Percentiles rank a stretch among this genome's conserved stretches.
phyloP scores from a whole-genome alignment of 1,140 invertebrate genomes.

The Bacillus rossius region DNA sequence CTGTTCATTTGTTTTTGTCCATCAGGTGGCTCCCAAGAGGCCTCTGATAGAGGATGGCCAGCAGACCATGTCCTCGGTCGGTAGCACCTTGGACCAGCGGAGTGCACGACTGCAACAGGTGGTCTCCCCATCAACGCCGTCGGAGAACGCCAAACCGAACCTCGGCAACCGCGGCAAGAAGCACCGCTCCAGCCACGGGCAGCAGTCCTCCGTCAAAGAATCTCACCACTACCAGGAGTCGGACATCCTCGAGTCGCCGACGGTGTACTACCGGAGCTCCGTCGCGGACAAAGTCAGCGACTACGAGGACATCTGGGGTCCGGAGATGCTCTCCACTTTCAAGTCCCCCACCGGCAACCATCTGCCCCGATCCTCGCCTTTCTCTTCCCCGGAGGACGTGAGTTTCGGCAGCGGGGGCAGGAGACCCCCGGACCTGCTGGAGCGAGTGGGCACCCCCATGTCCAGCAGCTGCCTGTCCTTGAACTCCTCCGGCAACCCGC shows the following conservation, averaged over 20 bases:
- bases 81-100: neutral
- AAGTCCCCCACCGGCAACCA: slow-evolving; percentile 42
- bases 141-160: slow-evolving; percentile 40
- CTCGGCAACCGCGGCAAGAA: slow-evolving; percentile 37
- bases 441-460: slow-evolving; percentile 7
- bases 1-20: no score
- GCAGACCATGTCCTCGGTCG: neutral
- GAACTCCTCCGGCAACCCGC: slow-evolving; percentile 16
- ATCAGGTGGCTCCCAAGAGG: slow-evolving; percentile 7
- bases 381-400: slow-evolving; percentile 23
- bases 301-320: slow-evolving; percentile 92
- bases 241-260: slow-evolving; percentile 76
- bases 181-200: slow-evolving; percentile 9
- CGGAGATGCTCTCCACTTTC: slow-evolving; percentile 44
- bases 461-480: slow-evolving; percentile 12
- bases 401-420: slow-evolving; percentile 19
- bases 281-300: slow-evolving; percentile 55
- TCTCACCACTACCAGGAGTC: slow-evolving; percentile 67
- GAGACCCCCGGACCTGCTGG: slow-evolving; percentile 30
- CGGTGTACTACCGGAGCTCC: slow-evolving; percentile 70
- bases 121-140: slow-evolving; percentile 40
- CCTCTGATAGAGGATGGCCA: slow-evolving; percentile 7
- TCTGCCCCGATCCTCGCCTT: slow-evolving; percentile 39
- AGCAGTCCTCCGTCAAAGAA: slow-evolving; percentile 35
- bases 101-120: slow-evolving; percentile 17